Percentiles rank a stretch among this genome's conserved stretches.
These are phyloP conservation scores for Copidosoma aretas DNA, from an alignment of 2,888 invertebrate genomes.

Conservation along the genomic window DNA sequence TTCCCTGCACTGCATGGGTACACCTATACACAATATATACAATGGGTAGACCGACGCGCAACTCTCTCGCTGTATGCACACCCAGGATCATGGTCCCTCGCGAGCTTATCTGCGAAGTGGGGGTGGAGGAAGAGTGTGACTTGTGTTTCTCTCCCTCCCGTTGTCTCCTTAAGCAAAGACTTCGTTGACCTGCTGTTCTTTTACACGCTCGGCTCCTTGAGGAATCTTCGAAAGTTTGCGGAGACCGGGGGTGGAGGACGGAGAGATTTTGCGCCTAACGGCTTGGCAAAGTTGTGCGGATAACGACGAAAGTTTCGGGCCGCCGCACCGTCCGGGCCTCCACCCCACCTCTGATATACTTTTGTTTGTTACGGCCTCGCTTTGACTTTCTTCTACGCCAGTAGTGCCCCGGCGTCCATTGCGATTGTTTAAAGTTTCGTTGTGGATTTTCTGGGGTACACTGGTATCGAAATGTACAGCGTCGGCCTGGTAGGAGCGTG, in stretches of 20 bases:
- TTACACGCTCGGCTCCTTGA: not conserved
- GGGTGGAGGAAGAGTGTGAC: no score
- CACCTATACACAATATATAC: no score
- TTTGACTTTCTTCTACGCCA: not conserved
- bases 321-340: no score
- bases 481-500: no score
- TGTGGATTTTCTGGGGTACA: not conserved
- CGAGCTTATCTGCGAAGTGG: no score
- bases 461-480: not conserved
- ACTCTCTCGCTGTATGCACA: not conserved
- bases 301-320: not conserved
- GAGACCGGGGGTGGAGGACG: no score
- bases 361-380: not conserved
- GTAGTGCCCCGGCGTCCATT: not conserved
- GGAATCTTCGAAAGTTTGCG: slow-evolving; percentile 14
- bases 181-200: no score
- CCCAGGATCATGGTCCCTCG: not conserved
- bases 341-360: not conserved
- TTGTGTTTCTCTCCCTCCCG: not conserved
- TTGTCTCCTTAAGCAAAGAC: not conserved
- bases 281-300: not conserved
- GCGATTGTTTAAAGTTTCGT: not conserved
- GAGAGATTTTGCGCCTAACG: not conserved
- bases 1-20: no score
- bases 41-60: not conserved